phyloP scores from a whole-genome alignment of 2,797 vertebrate species.

The Notamacropus eugenii region DNA sequence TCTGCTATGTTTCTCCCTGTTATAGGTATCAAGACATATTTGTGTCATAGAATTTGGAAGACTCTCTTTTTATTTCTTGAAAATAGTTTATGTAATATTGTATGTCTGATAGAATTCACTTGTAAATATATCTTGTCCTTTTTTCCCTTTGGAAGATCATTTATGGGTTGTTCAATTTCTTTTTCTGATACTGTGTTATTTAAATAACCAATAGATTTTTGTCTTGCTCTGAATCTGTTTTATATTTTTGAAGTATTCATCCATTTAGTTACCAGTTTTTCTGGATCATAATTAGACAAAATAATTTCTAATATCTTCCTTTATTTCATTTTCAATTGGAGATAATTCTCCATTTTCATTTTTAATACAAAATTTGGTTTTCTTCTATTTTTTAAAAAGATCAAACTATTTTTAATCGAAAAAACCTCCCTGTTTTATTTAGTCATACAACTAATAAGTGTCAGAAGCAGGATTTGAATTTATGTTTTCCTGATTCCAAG shows the following conservation, averaged over 20 bases:
- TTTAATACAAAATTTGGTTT: background rate
- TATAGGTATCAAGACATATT: background rate
- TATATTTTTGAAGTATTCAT: background rate
- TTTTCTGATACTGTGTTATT: background rate
- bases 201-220: background rate
- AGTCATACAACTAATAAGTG: background rate
- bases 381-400: background rate
- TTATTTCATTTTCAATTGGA: background rate
- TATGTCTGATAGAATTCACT: background rate
- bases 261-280: background rate
- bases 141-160: background rate
- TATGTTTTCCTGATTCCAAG: background rate
- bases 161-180: background rate
- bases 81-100: background rate
- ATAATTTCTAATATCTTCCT: background rate
- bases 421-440: background rate
- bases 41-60: background rate
- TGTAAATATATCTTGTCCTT: background rate
- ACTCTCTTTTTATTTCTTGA: background rate
- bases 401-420: background rate
- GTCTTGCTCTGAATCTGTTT: background rate
- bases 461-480: background rate
- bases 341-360: background rate
- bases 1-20: background rate
- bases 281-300: background rate